phyloP scores from a whole-genome alignment of 64 coral and sea anemone genomes.

The Pocillopora verrucosa region DNA sequence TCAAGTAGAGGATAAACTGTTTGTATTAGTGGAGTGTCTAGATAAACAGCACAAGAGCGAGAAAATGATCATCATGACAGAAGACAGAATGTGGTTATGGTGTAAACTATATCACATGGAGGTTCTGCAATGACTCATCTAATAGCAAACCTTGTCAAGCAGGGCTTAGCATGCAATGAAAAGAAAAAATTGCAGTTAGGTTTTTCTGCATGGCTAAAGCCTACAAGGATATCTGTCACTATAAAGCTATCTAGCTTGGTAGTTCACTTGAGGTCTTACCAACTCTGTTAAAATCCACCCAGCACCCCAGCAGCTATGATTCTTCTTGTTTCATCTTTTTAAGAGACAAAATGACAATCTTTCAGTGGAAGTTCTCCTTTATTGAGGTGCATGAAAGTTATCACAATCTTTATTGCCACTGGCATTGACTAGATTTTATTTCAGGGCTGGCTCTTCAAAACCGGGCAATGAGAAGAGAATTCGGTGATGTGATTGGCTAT shows the following conservation, averaged over 20 bases:
- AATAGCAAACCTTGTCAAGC: not conserved
- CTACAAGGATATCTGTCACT: not conserved
- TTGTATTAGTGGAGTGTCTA: no score
- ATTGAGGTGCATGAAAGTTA: not conserved
- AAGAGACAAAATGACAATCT: not conserved
- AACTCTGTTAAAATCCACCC: constrained; percentile 99
- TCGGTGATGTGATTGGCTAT: no score
- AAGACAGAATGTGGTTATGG: no score
- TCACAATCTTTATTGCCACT: no score
- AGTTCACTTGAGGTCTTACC: constrained; percentile 39
- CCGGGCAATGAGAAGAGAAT: no score
- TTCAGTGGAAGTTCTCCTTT: no score
- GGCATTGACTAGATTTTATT: no score
- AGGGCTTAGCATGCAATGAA: not conserved
- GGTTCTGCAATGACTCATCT: not conserved
- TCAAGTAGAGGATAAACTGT: no score
- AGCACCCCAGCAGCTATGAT: constrained; percentile 98
- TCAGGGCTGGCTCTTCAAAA: no score
- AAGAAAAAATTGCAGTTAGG: not conserved
- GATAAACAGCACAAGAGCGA: no score
- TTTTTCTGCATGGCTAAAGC: not conserved
- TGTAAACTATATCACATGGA: not conserved
- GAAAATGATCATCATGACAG: no score
- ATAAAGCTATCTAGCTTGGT: not conserved
- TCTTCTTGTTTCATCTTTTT: constrained; percentile 97